phyloP scores from a whole-genome alignment of 37 sponge, comb jelly and placozoan species.

The Hexactinellida sp. region DNA sequence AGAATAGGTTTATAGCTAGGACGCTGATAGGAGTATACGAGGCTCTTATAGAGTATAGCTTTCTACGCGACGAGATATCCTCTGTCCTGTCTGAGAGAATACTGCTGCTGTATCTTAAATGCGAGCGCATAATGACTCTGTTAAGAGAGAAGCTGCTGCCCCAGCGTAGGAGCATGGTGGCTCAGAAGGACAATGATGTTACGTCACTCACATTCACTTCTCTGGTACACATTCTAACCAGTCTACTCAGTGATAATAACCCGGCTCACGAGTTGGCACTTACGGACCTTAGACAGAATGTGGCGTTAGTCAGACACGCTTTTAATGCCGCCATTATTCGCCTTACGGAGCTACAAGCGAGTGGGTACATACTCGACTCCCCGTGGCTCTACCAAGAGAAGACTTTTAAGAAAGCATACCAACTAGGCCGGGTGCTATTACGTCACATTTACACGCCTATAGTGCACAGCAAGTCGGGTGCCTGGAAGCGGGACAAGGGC shows the following conservation, averaged over 20 bases:
- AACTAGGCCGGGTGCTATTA: background rate
- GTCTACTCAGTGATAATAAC: background rate
- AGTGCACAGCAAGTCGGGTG: background rate
- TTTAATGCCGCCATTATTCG: background rate
- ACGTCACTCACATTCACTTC: background rate
- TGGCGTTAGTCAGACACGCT: background rate
- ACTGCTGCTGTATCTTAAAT: background rate
- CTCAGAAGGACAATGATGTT: background rate
- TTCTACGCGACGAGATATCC: background rate
- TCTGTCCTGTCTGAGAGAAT: background rate
- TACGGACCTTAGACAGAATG: background rate
- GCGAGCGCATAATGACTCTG: background rate
- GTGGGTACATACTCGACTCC: background rate
- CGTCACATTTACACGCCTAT: constrained; percentile 11
- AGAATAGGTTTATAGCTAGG: background rate
- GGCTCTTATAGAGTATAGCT: background rate
- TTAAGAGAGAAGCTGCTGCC: background rate
- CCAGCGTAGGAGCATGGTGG: background rate
- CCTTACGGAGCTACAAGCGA: background rate
- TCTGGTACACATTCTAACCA: background rate
- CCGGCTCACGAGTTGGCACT: background rate
- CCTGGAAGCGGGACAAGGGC: background rate
- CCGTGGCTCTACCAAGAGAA: constrained; percentile 2
- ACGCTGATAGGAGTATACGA: background rate
- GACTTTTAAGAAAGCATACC: constrained; percentile 13